phyloP scores from a whole-genome alignment of 2,888 invertebrate genomes.

The Eurytoma californica region DNA sequence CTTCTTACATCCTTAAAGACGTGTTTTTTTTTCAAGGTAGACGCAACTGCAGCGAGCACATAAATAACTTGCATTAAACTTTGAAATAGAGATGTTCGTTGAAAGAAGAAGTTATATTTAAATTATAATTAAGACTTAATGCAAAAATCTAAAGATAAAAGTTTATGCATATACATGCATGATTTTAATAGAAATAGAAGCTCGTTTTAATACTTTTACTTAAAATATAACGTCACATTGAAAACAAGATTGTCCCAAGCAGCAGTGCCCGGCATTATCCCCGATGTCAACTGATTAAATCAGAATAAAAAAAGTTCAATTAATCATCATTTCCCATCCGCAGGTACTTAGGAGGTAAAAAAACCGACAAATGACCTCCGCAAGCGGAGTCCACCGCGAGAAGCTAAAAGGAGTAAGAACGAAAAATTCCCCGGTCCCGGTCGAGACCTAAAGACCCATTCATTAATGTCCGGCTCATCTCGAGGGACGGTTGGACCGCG shows the following conservation, averaged over 20 bases:
- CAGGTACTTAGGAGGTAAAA: slow-evolving; percentile 32
- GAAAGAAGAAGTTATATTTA: too few species aligned
- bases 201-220: neutral
- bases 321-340: slow-evolving; percentile 41
- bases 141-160: too few species aligned
- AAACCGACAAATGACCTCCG: neutral
- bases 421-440: slow-evolving; percentile 42
- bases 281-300: slow-evolving; percentile 16
- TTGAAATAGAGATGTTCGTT: too few species aligned
- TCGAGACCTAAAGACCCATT: slow-evolving; percentile 37
- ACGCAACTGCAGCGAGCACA: too few species aligned
- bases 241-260: neutral
- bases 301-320: slow-evolving; percentile 10
- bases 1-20: too few species aligned
- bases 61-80: too few species aligned
- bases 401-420: neutral
- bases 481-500: too few species aligned
- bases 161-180: too few species aligned
- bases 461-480: slow-evolving; percentile 28
- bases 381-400: slow-evolving; percentile 7
- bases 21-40: too few species aligned
- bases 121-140: too few species aligned
- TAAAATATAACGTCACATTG: neutral
- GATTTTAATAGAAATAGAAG: neutral
- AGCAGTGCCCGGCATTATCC: slow-evolving; percentile 1